A percentile compares a stretch with the other conserved stretches of the same genome.
phyloP scores from a whole-genome alignment of 2,888 invertebrate species.

The Drosophila stalkeri region DNA sequence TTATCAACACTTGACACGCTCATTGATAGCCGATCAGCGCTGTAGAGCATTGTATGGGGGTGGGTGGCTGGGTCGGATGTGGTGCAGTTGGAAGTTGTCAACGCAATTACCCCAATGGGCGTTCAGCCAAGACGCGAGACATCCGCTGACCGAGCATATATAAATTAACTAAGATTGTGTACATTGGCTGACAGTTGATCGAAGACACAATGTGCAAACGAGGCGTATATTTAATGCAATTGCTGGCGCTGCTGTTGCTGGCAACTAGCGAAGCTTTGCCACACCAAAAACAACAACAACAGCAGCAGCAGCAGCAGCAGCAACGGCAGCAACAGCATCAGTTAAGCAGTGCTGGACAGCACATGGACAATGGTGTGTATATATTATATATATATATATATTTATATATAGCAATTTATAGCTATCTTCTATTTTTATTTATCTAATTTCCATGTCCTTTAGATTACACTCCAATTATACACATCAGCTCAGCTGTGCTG shows the following conservation, averaged over 20 bases:
- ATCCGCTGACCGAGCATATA: constrained; percentile 66
- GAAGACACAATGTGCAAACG: constrained; percentile 41
- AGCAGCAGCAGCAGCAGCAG: not conserved
- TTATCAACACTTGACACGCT: constrained; percentile 22
- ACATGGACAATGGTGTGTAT: constrained; percentile 59
- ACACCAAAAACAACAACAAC: not conserved
- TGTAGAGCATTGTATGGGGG: not conserved
- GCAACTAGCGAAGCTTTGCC: not conserved
- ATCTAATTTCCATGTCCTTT: not conserved
- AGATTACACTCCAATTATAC: constrained; percentile 51
- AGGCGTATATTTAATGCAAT: constrained; percentile 25
- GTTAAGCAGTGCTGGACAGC: not conserved
- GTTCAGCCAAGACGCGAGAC: constrained; percentile 65
- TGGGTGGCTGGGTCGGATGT: too few species aligned
- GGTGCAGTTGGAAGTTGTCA: constrained; percentile 35
- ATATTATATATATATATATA: constrained; percentile 2
- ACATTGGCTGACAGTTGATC: not conserved
- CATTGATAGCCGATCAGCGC: constrained; percentile 7
- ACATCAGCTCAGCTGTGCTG: constrained; percentile 72
- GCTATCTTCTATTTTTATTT: too few species aligned
- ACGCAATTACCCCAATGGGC: constrained; percentile 55
- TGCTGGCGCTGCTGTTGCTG: constrained; percentile 11
- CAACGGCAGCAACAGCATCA: not conserved
- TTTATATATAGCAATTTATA: constrained; percentile 22
- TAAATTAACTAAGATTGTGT: constrained; percentile 36